A percentile compares a stretch with the other conserved stretches of the same genome.
phyloP scores from a whole-genome alignment of 2,113 vertebrate genomes.

The Caracal caracal region DNA sequence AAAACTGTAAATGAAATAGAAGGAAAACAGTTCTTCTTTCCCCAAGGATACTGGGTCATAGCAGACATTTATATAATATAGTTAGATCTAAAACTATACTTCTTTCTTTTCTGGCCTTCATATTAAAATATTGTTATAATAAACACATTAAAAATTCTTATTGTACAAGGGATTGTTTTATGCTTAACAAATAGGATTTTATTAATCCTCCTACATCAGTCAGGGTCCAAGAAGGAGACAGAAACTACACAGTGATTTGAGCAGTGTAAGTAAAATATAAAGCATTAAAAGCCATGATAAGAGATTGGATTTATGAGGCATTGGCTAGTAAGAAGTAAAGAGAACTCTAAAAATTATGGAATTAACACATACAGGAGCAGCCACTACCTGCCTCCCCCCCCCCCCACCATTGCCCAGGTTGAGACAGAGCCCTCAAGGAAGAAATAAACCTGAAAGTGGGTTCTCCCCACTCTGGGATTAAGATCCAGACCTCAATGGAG shows the following conservation, averaged over 20 bases:
- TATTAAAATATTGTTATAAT: background rate
- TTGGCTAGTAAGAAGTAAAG: background rate
- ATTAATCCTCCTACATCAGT: background rate
- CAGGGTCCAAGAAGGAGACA: background rate
- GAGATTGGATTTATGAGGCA: background rate
- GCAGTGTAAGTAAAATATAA: background rate
- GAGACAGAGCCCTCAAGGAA: background rate
- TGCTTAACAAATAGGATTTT: background rate
- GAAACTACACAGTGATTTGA: background rate
- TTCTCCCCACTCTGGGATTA: background rate
- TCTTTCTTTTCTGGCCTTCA: background rate
- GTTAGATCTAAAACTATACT: slow-evolving; percentile 7
- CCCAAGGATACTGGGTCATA: background rate
- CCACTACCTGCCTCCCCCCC: accelerated
- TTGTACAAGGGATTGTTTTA: background rate
- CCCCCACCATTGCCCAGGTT: background rate
- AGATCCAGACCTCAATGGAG: background rate
- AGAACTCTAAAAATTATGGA: background rate
- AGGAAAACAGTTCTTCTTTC: background rate
- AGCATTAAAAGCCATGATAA: background rate
- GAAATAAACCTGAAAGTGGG: background rate
- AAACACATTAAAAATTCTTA: background rate
- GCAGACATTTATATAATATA: background rate
- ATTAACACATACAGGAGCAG: background rate
- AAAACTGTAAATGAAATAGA: slow-evolving; percentile 18